Evolutionary conservation across 92 coral and sea anemone species (phyloP).

Genomic region (Pocillopora meandrina): DNA sequence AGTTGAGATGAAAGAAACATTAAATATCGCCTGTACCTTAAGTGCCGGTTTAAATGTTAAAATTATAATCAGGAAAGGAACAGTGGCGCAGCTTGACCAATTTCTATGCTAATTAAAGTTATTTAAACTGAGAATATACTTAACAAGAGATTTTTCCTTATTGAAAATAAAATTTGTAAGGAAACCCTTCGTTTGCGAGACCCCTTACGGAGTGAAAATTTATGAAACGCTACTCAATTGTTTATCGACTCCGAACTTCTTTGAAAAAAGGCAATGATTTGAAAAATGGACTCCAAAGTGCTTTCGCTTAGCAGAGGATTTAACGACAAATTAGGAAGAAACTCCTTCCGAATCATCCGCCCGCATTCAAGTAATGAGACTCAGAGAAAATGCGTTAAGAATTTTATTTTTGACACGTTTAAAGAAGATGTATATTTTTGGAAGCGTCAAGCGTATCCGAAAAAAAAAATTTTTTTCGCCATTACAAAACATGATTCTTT

Average conservation of each 20-base stretch:
- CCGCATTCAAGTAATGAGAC: conserved; percentile 20
- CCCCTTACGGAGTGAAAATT: conserved; percentile 39
- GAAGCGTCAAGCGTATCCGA: background rate
- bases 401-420: conserved; percentile 4
- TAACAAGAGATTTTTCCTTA: conserved; percentile 41
- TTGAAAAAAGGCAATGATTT: conserved; percentile 32
- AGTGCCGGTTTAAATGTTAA: conserved; percentile 70
- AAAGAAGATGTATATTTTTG: background rate
- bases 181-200: conserved; percentile 12
- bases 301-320: conserved; percentile 12
- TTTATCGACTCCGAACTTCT: conserved; percentile 18
- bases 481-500: conserved; percentile 13
- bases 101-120: conserved; percentile 93
- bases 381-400: background rate
- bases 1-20: conserved; percentile 65
- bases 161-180: conserved; percentile 3
- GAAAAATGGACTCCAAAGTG: conserved; percentile 34
- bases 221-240: conserved; percentile 33
- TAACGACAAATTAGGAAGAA: conserved; percentile 24
- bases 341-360: conserved; percentile 21
- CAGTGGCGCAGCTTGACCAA: conserved; percentile 51
- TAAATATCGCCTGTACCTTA: conserved; percentile 66
- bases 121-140: conserved; percentile 39
- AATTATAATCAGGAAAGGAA: conserved; percentile 72
- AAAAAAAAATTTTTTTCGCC: conserved; percentile 16